Evolutionary conservation across 2,888 invertebrate genomes (phyloP), one percentile per base, ranked within the genome.

Genomic region (Leptinotarsa juncta): DNA sequence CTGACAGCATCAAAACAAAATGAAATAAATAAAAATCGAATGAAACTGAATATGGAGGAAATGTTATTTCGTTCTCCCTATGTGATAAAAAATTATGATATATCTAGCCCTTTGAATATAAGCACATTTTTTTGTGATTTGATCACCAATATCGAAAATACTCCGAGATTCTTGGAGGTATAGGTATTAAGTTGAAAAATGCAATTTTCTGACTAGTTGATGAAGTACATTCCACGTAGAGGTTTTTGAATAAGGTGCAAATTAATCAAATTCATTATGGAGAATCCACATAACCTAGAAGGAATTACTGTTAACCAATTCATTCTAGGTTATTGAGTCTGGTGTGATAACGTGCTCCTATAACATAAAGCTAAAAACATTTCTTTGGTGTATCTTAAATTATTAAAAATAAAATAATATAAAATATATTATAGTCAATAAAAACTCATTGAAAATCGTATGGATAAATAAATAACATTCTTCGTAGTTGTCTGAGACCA

Each of bases 351-450:
- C 70, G 77, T 75, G 77, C 77, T 53, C 70, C 65, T 74, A 72
- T 66, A 75, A 77, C 72, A 71, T 77, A 70, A 74, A 62, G 84
- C 83, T 84, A 84, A 83, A 85, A 86, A 85, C 83, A 83, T 84
- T 83, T 88, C 88, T 88, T 88, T 88, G 88, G 88, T 88, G 88
- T 87, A 78, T 82, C 86, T 86, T 87, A 87, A 80, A 81, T 83
- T 80, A 81, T 84, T 85, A 86, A 85, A 84, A 86, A 84, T 85
- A 85, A 86, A 85, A 86, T 86, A 84, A 85, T 85, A 85, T 85
- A 85, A 84, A 84, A 84, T 84, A 80, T 82, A 77, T 80, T 80
- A 77, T 73, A 76, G 72, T 83, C 80, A 85, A 83, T 83, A 85
- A 83, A 85, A 85, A 82, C 81, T 83, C 83, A 83, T 83, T 83